A percentile compares a stretch with the other conserved stretches of the same genome.
Evolutionary conservation across 2,797 vertebrate species (phyloP).

Genomic region (Pangasius larnaudii): DNA sequence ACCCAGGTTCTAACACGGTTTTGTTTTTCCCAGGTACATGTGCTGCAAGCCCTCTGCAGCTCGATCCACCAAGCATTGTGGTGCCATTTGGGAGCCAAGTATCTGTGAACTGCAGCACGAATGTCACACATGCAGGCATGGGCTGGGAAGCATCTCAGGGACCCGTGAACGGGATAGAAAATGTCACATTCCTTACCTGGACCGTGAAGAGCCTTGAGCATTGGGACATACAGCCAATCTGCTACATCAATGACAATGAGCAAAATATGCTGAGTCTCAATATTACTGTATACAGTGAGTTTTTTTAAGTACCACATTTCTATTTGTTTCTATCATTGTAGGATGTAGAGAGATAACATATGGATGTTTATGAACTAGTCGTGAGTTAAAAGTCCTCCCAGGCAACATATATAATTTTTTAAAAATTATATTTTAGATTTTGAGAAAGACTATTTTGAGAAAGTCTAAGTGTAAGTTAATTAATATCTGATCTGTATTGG

Average conservation of each 20-base stretch:
- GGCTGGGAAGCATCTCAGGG: slow-evolving; percentile 62
- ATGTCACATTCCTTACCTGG: slow-evolving; percentile 56
- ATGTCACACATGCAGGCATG: neutral
- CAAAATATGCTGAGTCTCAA: fast-evolving
- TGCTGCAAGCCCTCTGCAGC: slow-evolving; percentile 47
- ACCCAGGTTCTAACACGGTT: neutral
- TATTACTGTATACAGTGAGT: slow-evolving; percentile 46
- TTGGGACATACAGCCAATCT: slow-evolving; percentile 28
- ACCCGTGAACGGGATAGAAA: fast-evolving
- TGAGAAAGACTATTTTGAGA: neutral
- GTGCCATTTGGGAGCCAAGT: slow-evolving; percentile 61
- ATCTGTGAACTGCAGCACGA: slow-evolving; percentile 64
- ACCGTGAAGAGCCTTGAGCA: slow-evolving; percentile 17
- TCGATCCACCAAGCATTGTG: slow-evolving; percentile 62
- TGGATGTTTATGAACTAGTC: neutral
- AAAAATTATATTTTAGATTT: neutral
- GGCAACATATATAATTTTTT: neutral
- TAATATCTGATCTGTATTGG: neutral
- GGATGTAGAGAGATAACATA: neutral
- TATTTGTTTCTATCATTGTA: neutral
- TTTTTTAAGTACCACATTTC: neutral
- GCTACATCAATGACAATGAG: fast-evolving
- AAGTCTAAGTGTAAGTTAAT: neutral
- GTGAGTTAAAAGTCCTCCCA: neutral
- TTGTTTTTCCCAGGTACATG: slow-evolving; percentile 50